These are phyloP conservation scores for Chiloscyllium punctatum DNA, from an alignment of 2,797 vertebrate genomes.

Conservation along the genomic window DNA sequence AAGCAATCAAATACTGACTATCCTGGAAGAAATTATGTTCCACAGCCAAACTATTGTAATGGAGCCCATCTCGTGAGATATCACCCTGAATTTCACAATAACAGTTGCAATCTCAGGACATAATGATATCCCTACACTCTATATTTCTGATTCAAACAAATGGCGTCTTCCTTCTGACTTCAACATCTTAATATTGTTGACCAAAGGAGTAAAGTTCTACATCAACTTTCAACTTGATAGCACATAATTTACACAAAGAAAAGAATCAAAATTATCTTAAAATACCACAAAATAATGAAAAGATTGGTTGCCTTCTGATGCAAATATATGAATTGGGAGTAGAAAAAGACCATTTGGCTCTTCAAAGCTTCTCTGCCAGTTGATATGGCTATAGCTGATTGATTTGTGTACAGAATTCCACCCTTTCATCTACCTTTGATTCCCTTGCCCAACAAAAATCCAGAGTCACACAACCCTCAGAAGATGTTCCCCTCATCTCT, in stretches of 20 bases:
- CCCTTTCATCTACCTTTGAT: no score
- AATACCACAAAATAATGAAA: background rate
- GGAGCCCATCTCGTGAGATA: background rate
- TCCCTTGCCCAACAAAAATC: no score
- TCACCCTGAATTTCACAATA: background rate
- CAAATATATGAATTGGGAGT: no score
- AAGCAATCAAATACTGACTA: background rate
- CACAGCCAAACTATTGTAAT: background rate
- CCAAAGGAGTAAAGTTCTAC: background rate
- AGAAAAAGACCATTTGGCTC: no score
- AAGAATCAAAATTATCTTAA: background rate
- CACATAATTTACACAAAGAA: background rate
- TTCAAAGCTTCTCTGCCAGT: no score
- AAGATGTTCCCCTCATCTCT: no score
- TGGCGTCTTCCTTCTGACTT: background rate
- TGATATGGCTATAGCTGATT: no score
- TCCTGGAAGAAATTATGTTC: background rate
- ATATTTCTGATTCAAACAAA: background rate
- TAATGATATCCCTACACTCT: background rate
- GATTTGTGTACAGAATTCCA: no score
- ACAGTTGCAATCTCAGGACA: background rate
- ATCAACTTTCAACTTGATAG: background rate
- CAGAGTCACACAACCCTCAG: no score
- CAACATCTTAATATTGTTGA: background rate
- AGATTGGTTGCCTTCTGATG: background rate